Base-by-base conservation (phyloP, 2,888 invertebrate species). In the Sceliomorpha sp. region DNA sequence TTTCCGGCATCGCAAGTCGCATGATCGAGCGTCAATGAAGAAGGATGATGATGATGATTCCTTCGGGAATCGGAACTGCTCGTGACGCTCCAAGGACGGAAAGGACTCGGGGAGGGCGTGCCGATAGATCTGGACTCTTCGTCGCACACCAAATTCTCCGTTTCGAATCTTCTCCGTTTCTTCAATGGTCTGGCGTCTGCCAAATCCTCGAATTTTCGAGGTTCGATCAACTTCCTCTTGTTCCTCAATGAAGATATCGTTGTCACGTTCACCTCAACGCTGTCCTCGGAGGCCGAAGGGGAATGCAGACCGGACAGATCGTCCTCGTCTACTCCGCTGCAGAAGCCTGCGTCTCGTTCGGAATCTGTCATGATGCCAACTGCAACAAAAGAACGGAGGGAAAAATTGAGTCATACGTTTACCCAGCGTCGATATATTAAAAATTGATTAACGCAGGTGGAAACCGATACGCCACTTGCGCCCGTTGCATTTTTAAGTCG, bases 261-360 rank as follows among this genome's bases (percentile, higher is more conserved):
- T 15, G 89, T 90, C 5, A 92, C 90, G 79, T 92, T 92, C 1
- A 92, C 91, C 80, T 93, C 92, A 4, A 92, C 90, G 55, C 92
- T 92, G 83, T 93, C 92, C 75, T 93, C 93, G 55, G 92, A 92
- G 55, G 90, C 90, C 6, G 91, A 92, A 15, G 92, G 91, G n/a
- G 92, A 92, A 64, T 90, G 90, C 3, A 91, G 84, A 2, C 89
- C 90, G 10, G 83, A 85, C 76, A 85, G 81, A 70, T 89, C 88
- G 74, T 89, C 87, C 78, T 94, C 94, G 74, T 94, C 94, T 0
- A 92, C 93, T 1, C 93, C 93, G 0, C 93, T 94, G 71, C 93
- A 94, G 86, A 94, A 94, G 42, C 93, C 94, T 2, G 93, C 93
- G 82, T 94, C 94, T 50, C 91, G 89, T 62, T 92, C 92, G 51